phyloP scores from a whole-genome alignment of 2,113 vertebrate genomes.

The Grallaria varia region DNA sequence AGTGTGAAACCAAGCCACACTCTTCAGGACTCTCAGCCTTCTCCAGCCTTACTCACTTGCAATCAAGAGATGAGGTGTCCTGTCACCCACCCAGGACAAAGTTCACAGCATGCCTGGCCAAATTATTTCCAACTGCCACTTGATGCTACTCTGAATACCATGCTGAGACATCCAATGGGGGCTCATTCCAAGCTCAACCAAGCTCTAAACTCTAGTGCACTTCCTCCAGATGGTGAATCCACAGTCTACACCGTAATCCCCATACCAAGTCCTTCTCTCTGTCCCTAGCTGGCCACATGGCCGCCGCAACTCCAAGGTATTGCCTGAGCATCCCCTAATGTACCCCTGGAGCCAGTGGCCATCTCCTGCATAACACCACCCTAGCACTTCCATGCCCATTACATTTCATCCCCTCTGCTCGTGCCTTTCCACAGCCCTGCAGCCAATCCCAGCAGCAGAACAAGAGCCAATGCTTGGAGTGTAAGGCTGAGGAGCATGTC shows the following conservation, averaged over 20 bases:
- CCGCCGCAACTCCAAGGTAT: neutral
- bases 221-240: neutral
- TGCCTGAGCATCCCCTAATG: neutral
- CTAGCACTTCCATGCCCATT: neutral
- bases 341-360: rapidly evolving
- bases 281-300: rapidly evolving
- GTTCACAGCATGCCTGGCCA: neutral
- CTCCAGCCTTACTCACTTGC: neutral
- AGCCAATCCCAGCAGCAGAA: neutral
- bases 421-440: neutral
- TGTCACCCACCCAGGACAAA: neutral
- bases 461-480: neutral
- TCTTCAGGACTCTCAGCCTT: neutral
- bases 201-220: neutral
- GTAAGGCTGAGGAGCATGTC: neutral
- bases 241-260: rapidly evolving
- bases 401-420: neutral
- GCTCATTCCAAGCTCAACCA: neutral
- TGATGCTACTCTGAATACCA: neutral
- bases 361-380: neutral
- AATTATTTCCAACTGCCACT: neutral
- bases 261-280: rapidly evolving
- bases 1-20: neutral
- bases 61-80: neutral
- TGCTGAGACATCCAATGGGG: rapidly evolving